Evolutionary conservation across 2,888 invertebrate genomes (phyloP).

Genomic region (Calameuta filiformis): DNA sequence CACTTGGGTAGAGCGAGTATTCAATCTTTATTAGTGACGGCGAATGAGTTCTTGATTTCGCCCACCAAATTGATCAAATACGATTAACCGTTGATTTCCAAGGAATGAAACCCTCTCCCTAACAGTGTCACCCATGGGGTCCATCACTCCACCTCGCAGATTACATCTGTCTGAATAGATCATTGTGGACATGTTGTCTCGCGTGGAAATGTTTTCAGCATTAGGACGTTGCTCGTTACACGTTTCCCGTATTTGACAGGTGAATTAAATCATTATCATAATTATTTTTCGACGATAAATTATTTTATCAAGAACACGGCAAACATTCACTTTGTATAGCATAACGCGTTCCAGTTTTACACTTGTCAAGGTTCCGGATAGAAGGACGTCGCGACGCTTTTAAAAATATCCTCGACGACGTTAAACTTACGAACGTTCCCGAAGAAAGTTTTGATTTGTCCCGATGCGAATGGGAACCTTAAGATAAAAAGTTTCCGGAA

Average conservation of each 20-base stretch:
- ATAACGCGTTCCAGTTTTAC: neutral
- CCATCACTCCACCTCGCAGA: neutral
- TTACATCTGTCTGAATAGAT: slow-evolving; percentile 1
- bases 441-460: neutral
- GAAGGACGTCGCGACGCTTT: neutral
- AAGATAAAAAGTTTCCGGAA: neutral
- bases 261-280: neutral
- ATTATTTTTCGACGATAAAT: neutral
- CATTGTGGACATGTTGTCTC: neutral
- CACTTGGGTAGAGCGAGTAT: neutral
- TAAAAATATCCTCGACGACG: neutral
- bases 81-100: slow-evolving; percentile 15
- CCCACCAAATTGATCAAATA: slow-evolving; percentile 18
- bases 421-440: neutral
- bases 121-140: neutral
- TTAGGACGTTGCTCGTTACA: neutral
- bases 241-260: neutral
- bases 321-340: neutral
- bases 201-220: neutral
- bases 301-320: neutral
- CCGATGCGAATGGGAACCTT: neutral
- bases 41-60: slow-evolving; percentile 8
- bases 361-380: neutral
- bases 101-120: slow-evolving; percentile 5
- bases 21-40: neutral